A percentile compares a stretch with the other conserved stretches of the same genome.
phyloP scores from a whole-genome alignment of 2,113 vertebrate genomes.

The Meleagris gallopavo region DNA sequence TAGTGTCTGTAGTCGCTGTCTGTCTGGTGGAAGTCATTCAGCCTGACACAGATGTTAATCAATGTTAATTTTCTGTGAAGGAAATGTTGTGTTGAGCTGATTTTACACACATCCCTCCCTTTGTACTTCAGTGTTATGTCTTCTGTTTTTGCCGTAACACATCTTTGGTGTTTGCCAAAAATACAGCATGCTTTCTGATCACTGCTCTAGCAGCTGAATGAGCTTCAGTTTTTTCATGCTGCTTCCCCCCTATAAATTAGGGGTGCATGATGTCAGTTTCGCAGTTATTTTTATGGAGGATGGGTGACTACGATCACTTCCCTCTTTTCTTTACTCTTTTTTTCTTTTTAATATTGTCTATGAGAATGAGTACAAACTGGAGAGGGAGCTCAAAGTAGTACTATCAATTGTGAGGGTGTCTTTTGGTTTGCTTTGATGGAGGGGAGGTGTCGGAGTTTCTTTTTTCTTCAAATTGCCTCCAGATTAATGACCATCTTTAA shows the following conservation, averaged over 20 bases:
- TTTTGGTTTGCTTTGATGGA: not conserved
- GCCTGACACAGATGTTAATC: not conserved
- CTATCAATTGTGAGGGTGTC: not conserved
- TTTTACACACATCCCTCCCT: not conserved
- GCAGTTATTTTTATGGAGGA: not conserved
- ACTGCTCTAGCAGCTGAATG: not conserved
- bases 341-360: not conserved
- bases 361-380: not conserved
- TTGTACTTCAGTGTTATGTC: not conserved
- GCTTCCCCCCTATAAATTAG: not conserved
- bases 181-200: not conserved
- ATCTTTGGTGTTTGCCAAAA: not conserved
- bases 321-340: not conserved
- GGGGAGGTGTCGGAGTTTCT: fast-evolving
- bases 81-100: not conserved
- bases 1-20: not conserved
- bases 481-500: not conserved
- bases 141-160: not conserved
- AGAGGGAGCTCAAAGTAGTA: not conserved
- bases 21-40: not conserved
- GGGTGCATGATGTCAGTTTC: not conserved
- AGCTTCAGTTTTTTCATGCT: not conserved
- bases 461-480: not conserved
- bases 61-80: constrained; percentile 3
- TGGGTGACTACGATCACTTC: not conserved